Conservation (phyloP, 2,797 vertebrate species). For the Hippopotamyrus pictus region DNA sequence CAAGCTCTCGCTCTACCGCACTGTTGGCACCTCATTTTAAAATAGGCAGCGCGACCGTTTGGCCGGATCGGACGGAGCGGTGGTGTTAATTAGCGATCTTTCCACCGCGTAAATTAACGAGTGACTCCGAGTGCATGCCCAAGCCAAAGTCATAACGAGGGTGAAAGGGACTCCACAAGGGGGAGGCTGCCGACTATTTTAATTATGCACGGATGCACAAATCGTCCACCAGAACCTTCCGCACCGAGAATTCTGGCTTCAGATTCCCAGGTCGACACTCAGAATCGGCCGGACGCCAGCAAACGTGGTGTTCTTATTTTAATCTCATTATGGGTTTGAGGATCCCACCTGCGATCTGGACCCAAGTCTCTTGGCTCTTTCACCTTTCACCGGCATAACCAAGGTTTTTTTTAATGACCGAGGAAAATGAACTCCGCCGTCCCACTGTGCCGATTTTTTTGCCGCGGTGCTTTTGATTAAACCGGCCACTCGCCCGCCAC, state of each 20-base stretch:
- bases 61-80: background rate
- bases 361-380: background rate
- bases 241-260: background rate
- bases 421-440: background rate
- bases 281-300: background rate
- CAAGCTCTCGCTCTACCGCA: background rate
- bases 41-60: background rate
- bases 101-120: constrained; percentile 1
- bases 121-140: background rate
- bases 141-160: background rate
- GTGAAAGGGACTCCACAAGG: background rate
- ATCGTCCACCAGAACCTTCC: background rate
- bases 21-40: background rate
- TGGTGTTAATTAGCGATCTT: constrained; percentile 9
- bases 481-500: background rate
- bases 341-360: background rate
- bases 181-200: background rate
- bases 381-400: background rate
- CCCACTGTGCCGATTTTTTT: background rate
- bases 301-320: background rate
- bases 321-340: background rate
- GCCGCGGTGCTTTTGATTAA: background rate
- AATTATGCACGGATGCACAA: background rate
- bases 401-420: background rate
- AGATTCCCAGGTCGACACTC: background rate